phyloP scores from a whole-genome alignment of 2,113 vertebrate species.

The Mastomys natalensis region DNA sequence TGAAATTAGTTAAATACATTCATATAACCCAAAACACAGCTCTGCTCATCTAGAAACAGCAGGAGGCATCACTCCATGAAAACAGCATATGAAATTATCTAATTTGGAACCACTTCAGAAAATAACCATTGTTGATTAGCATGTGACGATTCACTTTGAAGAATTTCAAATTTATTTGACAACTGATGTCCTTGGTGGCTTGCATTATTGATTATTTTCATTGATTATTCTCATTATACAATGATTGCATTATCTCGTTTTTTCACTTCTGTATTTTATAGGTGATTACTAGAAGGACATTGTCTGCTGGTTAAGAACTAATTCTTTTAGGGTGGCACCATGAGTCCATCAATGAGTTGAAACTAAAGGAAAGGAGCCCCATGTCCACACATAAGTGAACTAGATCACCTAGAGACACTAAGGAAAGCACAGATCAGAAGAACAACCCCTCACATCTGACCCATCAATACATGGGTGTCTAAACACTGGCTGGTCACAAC shows the following conservation, averaged over 20 bases:
- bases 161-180: conserved; percentile 22
- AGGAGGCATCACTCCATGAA: background rate
- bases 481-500: background rate
- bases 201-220: background rate
- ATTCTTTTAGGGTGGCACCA: background rate
- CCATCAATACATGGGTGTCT: background rate
- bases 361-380: background rate
- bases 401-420: background rate
- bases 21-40: conserved; percentile 30
- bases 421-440: background rate
- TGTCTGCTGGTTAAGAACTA: background rate
- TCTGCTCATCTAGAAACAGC: background rate
- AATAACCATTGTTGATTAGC: conserved; percentile 33
- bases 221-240: background rate
- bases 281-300: background rate
- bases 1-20: conserved; percentile 54
- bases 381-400: background rate
- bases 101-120: conserved; percentile 61
- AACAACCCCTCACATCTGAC: background rate
- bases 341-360: background rate
- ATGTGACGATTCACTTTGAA: conserved; percentile 41
- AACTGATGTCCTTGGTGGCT: background rate
- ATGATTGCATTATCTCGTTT: background rate
- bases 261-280: background rate
- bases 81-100: conserved; percentile 43